Evolutionary conservation across 2,888 invertebrate species (phyloP), one percentile per base, ranked within the genome.

Genomic region (Drosophila nr. medialis): DNA sequence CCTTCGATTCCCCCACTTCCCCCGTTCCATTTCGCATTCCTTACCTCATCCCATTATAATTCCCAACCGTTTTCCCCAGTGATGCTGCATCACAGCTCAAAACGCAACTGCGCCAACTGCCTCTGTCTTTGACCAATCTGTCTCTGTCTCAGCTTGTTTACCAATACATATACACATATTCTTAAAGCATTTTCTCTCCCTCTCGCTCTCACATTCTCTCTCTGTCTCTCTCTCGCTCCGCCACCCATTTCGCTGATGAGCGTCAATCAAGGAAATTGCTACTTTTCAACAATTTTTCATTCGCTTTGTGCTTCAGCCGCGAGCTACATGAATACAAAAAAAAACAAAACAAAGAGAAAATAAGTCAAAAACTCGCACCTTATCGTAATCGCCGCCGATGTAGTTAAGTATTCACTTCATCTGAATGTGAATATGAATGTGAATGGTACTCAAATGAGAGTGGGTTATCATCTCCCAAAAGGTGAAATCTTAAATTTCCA

Each of bases 251-350:
- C 55, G 73, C 71, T 85, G 87, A 85, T 89, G 85, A 86, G 87
- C 80, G 89, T 84, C 85, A 89, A 85, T 85, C 85, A 85, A 81
- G 87, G 89, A 85, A 85, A 86, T 85, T 89, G 85, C 89, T 84
- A 75, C 87, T 89, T 85, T 80, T 86, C 77, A 81, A 80, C 89
- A 81, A 85, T 85, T 86, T 89, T 83, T 84, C 84, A 89, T 80
- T 80, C 75, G 75, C 77, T 80, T 80, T 81, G 69, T 80, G 66
- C 70, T 59, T 59, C 45, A 77, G 77, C 77, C 72, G 69, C 65
- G 55, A 66, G 69, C 81, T 49, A 66, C 56, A 72, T 64, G 55
- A 71, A 71, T 21, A 15, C n/a, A 45, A 21, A 45, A 15, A 21
- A 15, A 11, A 42, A 13, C 3, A 2, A 4, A 45, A 21, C 7